Evolutionary conservation across 2,888 invertebrate genomes (phyloP), one percentile per base, ranked within the genome.

Genomic region (Cylindroiulus punctatus): DNA sequence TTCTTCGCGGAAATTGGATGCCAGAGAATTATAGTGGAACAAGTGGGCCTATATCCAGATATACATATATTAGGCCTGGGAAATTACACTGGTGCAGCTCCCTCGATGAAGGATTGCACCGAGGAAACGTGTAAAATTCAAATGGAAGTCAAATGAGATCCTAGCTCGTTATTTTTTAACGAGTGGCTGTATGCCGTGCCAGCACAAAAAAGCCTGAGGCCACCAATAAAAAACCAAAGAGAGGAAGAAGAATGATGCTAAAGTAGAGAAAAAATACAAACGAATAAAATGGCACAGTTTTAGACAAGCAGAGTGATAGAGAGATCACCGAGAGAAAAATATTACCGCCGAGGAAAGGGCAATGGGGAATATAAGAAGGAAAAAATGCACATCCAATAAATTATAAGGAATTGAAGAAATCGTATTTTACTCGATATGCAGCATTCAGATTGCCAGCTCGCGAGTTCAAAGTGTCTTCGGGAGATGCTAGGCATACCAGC

Each of bases 1-100:
- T 85, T 85, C 85, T 85, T 85, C 30, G n/a, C 65, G 85, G 85
- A 85, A 85, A 85, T 85, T 85, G 85, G 85, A 85, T 85, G 85
- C 85, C 32, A 52, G 65, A 85, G 85, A 85, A 65, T 85, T 85
- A 85, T 85, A 85, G 85, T 85, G 52, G 40, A 85, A 57, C 57
- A 85, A 85, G 52, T 57, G 47, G 47, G 47, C 44, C 65, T 65
- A 65, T 65, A 65, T 65, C 10, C 65, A 65, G 65, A 65, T 65
- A 65, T 65, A 22, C 65, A 65, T 65, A 65, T 65, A 65, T 82
- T 42, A 82, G 82, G 42, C 82, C 36, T 3, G 2, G 65, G 82
- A 82, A 82, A 82, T 82, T 82, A n/a, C 36, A 82, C 40, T 36
- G 82, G 65, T 65, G 65, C 65, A 82, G 83, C n/a, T 82, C 83